Percentiles rank a stretch among this genome's conserved stretches.
Conservation (phyloP, 2,113 vertebrate species). For the Coptodon bakossiorum region DNA sequence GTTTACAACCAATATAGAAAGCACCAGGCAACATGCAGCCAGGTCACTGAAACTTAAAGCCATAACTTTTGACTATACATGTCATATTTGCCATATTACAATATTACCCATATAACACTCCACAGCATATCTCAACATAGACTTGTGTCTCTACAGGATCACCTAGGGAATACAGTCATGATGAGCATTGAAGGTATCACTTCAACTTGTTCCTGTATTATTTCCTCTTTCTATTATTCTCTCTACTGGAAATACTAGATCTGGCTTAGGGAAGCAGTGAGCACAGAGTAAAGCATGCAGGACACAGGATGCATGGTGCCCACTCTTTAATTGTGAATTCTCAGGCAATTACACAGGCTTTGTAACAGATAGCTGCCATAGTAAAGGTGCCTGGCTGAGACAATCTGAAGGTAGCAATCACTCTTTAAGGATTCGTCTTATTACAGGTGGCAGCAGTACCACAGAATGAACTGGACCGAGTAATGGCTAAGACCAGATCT, state of each 20-base stretch:
- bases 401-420: background rate
- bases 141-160: background rate
- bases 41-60: background rate
- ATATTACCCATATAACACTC: background rate
- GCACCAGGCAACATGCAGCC: background rate
- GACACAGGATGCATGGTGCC: background rate
- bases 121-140: background rate
- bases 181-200: background rate
- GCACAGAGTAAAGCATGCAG: background rate
- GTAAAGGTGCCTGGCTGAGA: background rate
- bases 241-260: background rate
- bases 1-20: background rate
- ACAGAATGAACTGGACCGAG: background rate
- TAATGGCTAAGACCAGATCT: background rate
- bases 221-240: background rate
- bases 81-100: background rate
- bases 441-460: background rate
- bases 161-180: background rate
- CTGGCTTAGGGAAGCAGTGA: background rate
- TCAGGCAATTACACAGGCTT: background rate
- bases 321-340: background rate
- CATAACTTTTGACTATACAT: background rate
- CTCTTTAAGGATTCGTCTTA: background rate
- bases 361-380: background rate
- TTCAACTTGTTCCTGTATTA: background rate